Evolutionary conservation across 2,113 vertebrate species (phyloP), one percentile per base, ranked within the genome.

Genomic region (Probosciger aterrimus): DNA sequence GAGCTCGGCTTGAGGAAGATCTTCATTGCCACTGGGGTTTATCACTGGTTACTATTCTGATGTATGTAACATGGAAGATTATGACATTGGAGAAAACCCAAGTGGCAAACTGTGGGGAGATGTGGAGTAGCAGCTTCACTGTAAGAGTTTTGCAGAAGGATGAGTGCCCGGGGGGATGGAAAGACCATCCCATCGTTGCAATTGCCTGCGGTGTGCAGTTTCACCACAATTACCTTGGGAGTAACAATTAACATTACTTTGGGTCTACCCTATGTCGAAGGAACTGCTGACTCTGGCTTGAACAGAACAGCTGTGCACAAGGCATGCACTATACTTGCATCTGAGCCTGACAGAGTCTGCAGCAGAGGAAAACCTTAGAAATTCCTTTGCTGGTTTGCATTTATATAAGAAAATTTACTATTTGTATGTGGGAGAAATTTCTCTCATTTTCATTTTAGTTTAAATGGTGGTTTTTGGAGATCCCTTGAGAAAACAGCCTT

Each of bases 361-460:
- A 77, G 71, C 1, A 3, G 70, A 90, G 60, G n/a, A 84, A 91
- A 93, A 64, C n/a, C 76, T 91, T n/a, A 57, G 55, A 60, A 94
- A 81, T 31, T 67, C 53, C 37, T 67, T 44, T 65, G 59, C 31
- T 62, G 23, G 23, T 95, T 81, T 53, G 50, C 11, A 14, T 60
- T 83, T 88, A 39, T 50, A 28, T 24, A 20, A 76, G 63, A 88
- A 91, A 92, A 83, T 19, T 47, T 35, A 44, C 67, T 70, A 87
- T 77, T 46, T 69, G 23, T 71, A 30, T 0, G 1, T 30, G 16
- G 88, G 30, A 14, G 30, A 71, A 88, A 90, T 64, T 10, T 35
- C 1, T 80, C 14, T 55, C 14, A 10, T 73, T 91, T 83, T 65
- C 62, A 2, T 49, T 88, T 75, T 33, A 23, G 10, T 55, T 95